Conservation (phyloP, 2,797 vertebrate species). For the Clarias fuscus region DNA sequence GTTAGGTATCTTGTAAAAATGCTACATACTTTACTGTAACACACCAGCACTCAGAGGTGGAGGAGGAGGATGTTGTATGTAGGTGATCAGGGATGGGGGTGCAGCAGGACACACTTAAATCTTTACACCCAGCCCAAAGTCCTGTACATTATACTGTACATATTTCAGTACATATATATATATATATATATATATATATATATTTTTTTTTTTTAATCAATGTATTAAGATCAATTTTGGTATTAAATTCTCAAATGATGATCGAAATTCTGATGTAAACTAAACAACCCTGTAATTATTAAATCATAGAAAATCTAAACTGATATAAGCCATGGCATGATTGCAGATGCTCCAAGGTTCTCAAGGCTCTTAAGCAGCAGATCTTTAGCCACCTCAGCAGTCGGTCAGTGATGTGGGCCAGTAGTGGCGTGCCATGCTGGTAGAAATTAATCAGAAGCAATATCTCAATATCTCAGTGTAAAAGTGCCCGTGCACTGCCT, state of each 20-base stretch:
- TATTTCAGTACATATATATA: not conserved
- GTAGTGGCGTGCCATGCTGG: conserved; percentile 6
- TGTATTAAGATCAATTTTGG: too few species aligned
- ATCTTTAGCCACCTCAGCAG: conserved; percentile 41
- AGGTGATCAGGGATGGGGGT: conserved; percentile 34
- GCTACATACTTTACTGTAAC: conserved; percentile 52
- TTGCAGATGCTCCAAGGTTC: conserved; percentile 25
- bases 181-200: too few species aligned
- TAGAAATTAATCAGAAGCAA: conserved; percentile 52
- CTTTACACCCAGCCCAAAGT: not conserved
- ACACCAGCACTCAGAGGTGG: conserved; percentile 34
- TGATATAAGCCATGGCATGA: not conserved
- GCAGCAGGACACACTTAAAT: conserved; percentile 28
- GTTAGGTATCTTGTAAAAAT: conserved; percentile 37
- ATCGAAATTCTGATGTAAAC: not conserved
- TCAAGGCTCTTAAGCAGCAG: conserved; percentile 24
- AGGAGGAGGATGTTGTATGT: conserved; percentile 29
- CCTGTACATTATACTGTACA: conserved; percentile 10
- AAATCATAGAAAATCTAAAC: not conserved
- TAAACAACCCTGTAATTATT: not conserved
- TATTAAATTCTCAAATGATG: not conserved
- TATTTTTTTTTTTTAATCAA: too few species aligned
- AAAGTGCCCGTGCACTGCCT: conserved; percentile 50
- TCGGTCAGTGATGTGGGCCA: conserved; percentile 13
- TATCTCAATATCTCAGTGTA: conserved; percentile 52